Percentiles rank a stretch among this genome's conserved stretches.
These are phyloP conservation scores for Hirtodrosophila alboralis DNA, from an alignment of 2,888 invertebrate species.

Conservation along the genomic window DNA sequence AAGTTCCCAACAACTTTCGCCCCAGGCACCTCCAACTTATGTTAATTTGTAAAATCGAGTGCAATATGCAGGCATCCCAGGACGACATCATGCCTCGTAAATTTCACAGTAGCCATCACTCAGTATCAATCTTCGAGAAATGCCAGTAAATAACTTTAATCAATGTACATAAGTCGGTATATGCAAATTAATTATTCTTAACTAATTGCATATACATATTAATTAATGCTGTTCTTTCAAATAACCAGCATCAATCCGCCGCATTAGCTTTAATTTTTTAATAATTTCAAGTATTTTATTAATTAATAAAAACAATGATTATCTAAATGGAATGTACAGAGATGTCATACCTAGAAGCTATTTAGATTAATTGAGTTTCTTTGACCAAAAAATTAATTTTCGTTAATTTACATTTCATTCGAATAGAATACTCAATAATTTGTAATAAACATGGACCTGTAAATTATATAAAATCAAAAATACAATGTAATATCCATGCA, in stretches of 20 bases:
- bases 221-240: conserved; percentile 8
- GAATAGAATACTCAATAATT: too few relatives aligned
- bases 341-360: too few relatives aligned
- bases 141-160: conserved; percentile 37
- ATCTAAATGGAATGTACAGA: too few relatives aligned
- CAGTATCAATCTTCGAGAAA: conserved; percentile 15
- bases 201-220: conserved; percentile 13
- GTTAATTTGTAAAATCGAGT: conserved; percentile 89
- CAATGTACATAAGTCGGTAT: conserved; percentile 32
- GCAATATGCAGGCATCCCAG: conserved; percentile 15
- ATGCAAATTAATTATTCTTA: conserved; percentile 22
- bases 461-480: too few relatives aligned
- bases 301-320: too few relatives aligned
- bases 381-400: too few relatives aligned
- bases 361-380: too few relatives aligned
- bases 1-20: conserved; percentile 88
- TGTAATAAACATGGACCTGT: too few relatives aligned
- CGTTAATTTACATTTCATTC: too few relatives aligned
- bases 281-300: too few relatives aligned
- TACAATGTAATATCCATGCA: too few relatives aligned
- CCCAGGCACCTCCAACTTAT: conserved; percentile 96
- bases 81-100: conserved; percentile 18
- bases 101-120: conserved; percentile 4
- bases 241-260: conserved; percentile 10
- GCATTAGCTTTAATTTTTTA: background rate